Evolutionary conservation across 2,888 invertebrate species (phyloP).

Genomic region (Rapana venosa): DNA sequence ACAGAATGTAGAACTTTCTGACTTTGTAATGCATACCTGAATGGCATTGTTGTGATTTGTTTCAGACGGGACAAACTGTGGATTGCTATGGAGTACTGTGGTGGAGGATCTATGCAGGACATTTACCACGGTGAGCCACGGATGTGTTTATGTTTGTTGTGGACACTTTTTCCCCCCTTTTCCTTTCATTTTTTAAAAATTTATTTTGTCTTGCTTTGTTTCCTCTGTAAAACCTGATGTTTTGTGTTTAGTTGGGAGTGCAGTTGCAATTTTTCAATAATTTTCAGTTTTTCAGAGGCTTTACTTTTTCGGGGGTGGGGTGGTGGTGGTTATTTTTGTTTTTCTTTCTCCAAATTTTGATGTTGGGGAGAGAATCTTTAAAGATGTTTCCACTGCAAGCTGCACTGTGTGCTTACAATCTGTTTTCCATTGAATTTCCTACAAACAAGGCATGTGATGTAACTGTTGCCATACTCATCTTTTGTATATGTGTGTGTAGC

Average conservation of each 20-base stretch:
- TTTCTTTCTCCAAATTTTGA: neutral
- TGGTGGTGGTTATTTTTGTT: neutral
- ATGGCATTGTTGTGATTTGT: neutral
- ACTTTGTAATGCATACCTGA: too few relatives aligned
- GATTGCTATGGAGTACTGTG: constrained; percentile 99
- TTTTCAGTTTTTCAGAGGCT: too few relatives aligned
- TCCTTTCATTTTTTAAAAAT: too few relatives aligned
- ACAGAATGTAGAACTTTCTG: too few relatives aligned
- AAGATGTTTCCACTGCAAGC: too few relatives aligned
- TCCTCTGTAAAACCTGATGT: neutral
- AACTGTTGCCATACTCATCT: neutral
- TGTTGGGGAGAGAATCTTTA: neutral
- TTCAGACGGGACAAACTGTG: constrained; percentile 92
- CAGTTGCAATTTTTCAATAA: too few relatives aligned
- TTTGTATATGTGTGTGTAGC: neutral
- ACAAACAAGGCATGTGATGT: too few relatives aligned
- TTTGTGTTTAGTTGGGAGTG: neutral
- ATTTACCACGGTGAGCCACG: constrained; percentile 90
- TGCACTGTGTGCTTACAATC: too few relatives aligned
- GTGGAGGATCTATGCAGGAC: constrained; percentile 98
- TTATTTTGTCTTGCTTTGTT: neutral
- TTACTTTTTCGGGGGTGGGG: too few relatives aligned
- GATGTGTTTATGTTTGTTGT: too few relatives aligned
- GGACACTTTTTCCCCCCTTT: neutral
- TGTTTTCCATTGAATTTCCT: too few relatives aligned